phyloP scores from a whole-genome alignment of 1,140 invertebrate species.

The Calliopsis andreniformis region DNA sequence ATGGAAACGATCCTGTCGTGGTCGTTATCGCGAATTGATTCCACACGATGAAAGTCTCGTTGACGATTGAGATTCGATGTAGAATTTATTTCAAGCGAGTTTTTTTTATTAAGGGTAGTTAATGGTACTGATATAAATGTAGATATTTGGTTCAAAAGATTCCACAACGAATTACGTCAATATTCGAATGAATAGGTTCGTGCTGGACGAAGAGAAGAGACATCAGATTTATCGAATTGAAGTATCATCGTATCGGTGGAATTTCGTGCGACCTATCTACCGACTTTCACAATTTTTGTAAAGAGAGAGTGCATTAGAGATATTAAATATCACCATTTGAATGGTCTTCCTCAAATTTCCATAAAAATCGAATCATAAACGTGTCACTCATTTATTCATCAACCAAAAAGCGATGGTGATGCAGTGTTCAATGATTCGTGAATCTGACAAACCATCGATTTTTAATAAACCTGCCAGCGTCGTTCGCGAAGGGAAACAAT shows the following conservation, averaged over 20 bases:
- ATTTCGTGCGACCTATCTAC: slow-evolving; percentile 12
- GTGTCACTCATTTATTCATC: too few relatives aligned
- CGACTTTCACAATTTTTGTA: background rate
- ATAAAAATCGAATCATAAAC: slow-evolving; percentile 11
- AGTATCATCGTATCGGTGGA: background rate
- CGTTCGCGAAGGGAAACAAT: slow-evolving; percentile 15
- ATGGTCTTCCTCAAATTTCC: slow-evolving; percentile 20
- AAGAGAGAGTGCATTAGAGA: slow-evolving; percentile 6
- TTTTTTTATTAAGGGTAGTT: too few relatives aligned
- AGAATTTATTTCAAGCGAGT: too few relatives aligned
- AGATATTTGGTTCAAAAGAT: too few relatives aligned
- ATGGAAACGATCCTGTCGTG: too few relatives aligned
- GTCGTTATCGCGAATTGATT: too few relatives aligned
- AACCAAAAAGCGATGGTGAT: background rate
- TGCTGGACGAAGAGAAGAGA: background rate
- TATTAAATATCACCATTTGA: slow-evolving; percentile 8
- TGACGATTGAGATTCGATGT: too few relatives aligned
- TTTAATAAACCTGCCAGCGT: slow-evolving; percentile 5
- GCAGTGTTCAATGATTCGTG: slow-evolving; percentile 11
- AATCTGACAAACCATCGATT: slow-evolving; percentile 18
- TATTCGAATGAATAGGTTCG: too few relatives aligned
- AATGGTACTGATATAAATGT: too few relatives aligned
- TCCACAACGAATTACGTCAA: too few relatives aligned
- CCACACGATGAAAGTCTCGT: too few relatives aligned
- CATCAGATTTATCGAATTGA: background rate